Evolutionary conservation across 2,888 invertebrate species (phyloP).

Genomic region (Andrena minutula): DNA sequence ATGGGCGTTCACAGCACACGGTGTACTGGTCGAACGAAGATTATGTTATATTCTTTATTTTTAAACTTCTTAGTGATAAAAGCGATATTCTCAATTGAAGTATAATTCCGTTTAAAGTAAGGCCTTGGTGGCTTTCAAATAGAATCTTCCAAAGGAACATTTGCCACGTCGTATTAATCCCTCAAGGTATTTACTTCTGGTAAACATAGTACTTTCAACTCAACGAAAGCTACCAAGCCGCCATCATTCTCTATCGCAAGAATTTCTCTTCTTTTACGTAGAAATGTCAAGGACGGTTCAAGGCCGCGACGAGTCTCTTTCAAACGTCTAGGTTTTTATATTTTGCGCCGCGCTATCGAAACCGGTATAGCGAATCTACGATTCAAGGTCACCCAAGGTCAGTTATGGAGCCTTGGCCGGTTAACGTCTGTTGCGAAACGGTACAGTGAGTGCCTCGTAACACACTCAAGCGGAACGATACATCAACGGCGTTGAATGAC

Average conservation of each 20-base stretch:
- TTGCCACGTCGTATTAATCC: not conserved
- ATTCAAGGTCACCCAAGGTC: slow-evolving; percentile 41
- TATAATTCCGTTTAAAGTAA: no score
- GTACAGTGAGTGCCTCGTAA: slow-evolving; percentile 20
- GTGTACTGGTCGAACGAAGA: no score
- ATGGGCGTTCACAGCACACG: no score
- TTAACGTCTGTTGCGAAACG: slow-evolving; percentile 37
- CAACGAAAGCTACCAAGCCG: not conserved
- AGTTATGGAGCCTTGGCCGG: slow-evolving; percentile 23
- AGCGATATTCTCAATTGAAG: no score
- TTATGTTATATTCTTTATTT: no score
- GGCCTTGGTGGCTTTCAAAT: not conserved
- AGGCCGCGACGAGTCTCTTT: not conserved
- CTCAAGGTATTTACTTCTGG: not conserved
- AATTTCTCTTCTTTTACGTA: no score
- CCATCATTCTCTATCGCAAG: not conserved
- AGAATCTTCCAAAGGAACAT: not conserved
- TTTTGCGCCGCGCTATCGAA: not conserved
- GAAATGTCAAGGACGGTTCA: not conserved
- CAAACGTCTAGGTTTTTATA: not conserved
- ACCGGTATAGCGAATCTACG: slow-evolving; percentile 10
- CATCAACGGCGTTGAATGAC: slow-evolving; percentile 37
- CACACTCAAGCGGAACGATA: slow-evolving; percentile 28
- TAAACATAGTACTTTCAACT: not conserved
- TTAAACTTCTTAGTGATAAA: no score